Evolutionary conservation across 2,113 vertebrate genomes (phyloP), one percentile per base, ranked within the genome.

Genomic region (Merops nubicus): DNA sequence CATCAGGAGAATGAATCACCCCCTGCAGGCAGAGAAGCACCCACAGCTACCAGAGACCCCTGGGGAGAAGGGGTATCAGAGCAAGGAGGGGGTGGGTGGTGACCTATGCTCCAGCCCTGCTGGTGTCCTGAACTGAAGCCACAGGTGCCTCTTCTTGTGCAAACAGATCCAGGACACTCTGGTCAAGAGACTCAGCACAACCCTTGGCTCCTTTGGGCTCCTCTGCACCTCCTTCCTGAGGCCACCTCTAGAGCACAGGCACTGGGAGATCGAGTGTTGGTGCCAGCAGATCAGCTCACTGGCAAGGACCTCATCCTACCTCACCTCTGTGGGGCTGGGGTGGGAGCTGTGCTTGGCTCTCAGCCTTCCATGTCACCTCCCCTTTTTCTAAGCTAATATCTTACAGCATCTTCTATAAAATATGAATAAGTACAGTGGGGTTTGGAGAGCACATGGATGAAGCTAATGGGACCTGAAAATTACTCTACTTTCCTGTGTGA

Each of bases 401-500:
- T 63, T 19, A 14, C 80, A 87, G 64, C 56, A 84, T 78, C 89
- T 85, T 48, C 47, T 81, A 48, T 1, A 11, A 40, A 72, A 85
- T 3, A 38, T 1, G n/a, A 89, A 77, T 45, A 94, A 80, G 88
- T 22, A 31, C 17, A 40, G 45, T 0, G 0, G 31, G 34, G 42
- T 79, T 63, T 5, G 38, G 54, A 53, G 72, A 80, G 72, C 1
- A 4, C 51, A 38, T 0, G 1, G 76, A 64, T 91, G 93, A 92
- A 88, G 80, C 56, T 94, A 89, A 96, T 91, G 4, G 33, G 86
- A 91, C 84, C 80, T 60, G 80, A 92, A 91, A 91, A 91, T 53
- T 53, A 40, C 65, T 89, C 83, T 88, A 47, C 53, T 56, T 42
- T 25, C 63, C 60, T 43, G 54, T 47, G 45, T 88, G 94, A 97